Conservation (phyloP, 2,797 vertebrate genomes). For the Zalophus californianus region DNA sequence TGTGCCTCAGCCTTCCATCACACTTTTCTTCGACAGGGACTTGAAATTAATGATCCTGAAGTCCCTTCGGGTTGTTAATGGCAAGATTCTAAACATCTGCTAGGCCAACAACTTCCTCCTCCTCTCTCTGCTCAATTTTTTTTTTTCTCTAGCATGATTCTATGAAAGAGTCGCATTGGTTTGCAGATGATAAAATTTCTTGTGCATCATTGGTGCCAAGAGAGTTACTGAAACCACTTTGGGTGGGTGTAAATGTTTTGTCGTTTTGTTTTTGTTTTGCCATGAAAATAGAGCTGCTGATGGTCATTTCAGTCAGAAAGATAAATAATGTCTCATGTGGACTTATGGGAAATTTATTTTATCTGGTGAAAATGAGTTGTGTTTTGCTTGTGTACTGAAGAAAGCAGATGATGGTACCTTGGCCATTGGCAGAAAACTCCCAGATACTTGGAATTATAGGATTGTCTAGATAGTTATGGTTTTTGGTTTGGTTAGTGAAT, state of each 20-base stretch:
- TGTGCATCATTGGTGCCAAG: neutral
- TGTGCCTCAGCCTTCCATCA: neutral
- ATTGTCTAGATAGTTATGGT: neutral
- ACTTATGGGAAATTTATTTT: neutral
- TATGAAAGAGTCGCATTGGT: neutral
- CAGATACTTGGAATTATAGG: neutral
- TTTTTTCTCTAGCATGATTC: neutral
- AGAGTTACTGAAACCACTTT: neutral
- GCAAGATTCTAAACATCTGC: neutral
- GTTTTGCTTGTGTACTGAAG: neutral
- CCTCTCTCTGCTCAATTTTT: neutral
- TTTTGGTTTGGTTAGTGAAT: neutral
- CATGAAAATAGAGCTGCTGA: neutral
- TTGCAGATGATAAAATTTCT: neutral
- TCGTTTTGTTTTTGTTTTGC: constrained; percentile 4
- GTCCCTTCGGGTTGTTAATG: neutral
- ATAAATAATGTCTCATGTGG: neutral
- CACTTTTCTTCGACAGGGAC: neutral
- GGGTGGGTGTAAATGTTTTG: neutral
- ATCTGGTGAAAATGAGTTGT: neutral
- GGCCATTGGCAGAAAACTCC: neutral
- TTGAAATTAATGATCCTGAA: neutral
- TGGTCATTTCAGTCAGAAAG: neutral
- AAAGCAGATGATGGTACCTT: neutral
- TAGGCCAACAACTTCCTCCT: neutral